Conservation (phyloP, 2,797 vertebrate genomes). For the Myotis pilosus region DNA sequence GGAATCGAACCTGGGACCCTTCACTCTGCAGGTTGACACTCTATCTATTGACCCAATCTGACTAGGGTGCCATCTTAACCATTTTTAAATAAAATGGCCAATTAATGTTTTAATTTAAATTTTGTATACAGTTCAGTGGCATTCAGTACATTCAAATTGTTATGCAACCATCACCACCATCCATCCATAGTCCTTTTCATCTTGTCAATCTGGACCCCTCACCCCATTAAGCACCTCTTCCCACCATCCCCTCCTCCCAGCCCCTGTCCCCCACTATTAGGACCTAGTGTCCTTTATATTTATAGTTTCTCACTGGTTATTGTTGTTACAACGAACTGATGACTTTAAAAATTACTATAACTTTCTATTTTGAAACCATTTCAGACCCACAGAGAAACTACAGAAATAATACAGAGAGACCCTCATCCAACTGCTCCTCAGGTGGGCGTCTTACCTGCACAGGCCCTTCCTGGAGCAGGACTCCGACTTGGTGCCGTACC, state of each 20-base stretch:
- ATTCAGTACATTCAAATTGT: neutral
- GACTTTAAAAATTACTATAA: neutral
- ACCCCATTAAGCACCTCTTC: too few relatives aligned
- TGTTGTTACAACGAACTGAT: neutral
- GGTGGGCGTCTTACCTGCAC: neutral
- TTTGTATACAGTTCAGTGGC: too few relatives aligned
- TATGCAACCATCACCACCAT: fast-evolving
- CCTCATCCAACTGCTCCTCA: neutral
- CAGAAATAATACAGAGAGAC: neutral
- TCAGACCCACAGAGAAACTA: neutral
- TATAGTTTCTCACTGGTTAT: neutral
- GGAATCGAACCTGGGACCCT: too few relatives aligned
- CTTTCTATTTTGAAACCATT: neutral
- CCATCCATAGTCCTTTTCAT: neutral
- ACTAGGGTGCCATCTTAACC: too few relatives aligned
- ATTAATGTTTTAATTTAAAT: too few relatives aligned
- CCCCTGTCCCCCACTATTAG: neutral
- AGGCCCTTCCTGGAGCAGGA: neutral
- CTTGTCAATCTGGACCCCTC: neutral
- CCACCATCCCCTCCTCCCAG: neutral
- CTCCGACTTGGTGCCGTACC: fast-evolving
- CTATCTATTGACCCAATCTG: too few relatives aligned
- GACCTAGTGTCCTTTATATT: neutral
- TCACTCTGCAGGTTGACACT: too few relatives aligned
- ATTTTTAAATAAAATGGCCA: too few relatives aligned